Base-by-base conservation (phyloP, 2,888 invertebrate species). In the Helobdella robusta region DNA sequence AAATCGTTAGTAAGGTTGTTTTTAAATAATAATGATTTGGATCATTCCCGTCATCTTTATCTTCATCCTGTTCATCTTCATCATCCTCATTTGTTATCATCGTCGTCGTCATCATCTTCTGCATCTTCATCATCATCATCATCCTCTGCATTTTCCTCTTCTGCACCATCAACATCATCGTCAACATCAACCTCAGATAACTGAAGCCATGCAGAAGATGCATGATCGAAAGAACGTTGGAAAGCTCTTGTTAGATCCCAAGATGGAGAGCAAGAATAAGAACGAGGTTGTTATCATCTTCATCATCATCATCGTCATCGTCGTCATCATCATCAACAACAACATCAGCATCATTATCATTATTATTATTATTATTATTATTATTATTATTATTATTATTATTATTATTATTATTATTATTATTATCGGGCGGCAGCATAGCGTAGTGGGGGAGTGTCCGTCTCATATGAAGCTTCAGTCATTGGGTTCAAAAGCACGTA, bases 171-270 rank as follows among this genome's bases (percentile, higher is more conserved):
- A 8, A 1, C 56, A 56, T 18, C 32, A 30, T 50, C n/a, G 52
- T 8, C 8, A 6, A 50, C 52, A 18, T 11, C 11, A 15, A 20
- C 20, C 20, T 11, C 65, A 88, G 88, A 87, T 89, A 20, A 85
- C 86, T 32, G 89, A 91, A 75, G 91, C 89, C 5, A 90, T 91
- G 90, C 89, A 89, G 80, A 89, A 89, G 80, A 87, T 91, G 86
- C 90, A 90, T 80, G 90, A 90, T 75, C 86, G 89, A 75, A 89
- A 89, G 81, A 91, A 91, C 81, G 85, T 91, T 74, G 91, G 91
- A 65, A 91, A 91, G 80, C 84, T 91, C 56, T 84, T 91, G 54
- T 81, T 91, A 70, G 89, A 90, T 77, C 89, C 89, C 1, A 74
- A 73, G 40, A 70, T 76, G 65, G 76, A 79, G 59, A 78, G 80